Evolutionary conservation across 2,797 vertebrate species (phyloP), one percentile per base, ranked within the genome.

Genomic region (Chaunax sp.): DNA sequence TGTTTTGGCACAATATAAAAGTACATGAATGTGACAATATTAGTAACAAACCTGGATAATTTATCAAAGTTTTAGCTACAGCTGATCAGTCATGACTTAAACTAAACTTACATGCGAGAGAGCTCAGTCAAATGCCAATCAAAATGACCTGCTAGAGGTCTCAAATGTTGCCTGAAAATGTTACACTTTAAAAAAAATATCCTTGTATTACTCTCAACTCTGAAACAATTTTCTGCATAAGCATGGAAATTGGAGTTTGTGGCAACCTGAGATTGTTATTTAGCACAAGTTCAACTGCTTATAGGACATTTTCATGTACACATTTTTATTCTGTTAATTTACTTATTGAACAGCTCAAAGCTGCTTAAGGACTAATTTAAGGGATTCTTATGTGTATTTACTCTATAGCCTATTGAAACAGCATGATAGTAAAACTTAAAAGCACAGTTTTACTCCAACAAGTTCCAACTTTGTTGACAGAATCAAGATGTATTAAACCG

Each of bases 1-100:
- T 23, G 41, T 65, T 14, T 67, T 67, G 44, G 45, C 56, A 55
- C 62, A 64, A 20, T 51, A 41, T 19, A 49, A 58, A 58, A 23
- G 19, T 23, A 19, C n/a, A 41, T 43, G 28, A 64, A 59, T 60
- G 26, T 69, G 43, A 49, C 44, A 13, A 30, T 53, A 25, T 62
- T 52, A 7, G 20, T 46, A 1, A 1, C 7, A n/a, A 13, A 51
- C 19, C 30, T 45, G 28, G 44, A 60, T 22, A 28, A 30, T 3
- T 20, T 7, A 56, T 52, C 33, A 46, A 49, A 67, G 20, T 37
- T 45, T 20, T n/a, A 49, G 16, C 10, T 15, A 18, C 33, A 53
- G 44, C 41, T 9, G 46, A 40, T 71, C 33, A 49, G 13, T 37
- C 22, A 22, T 41, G 49, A 56, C 11, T 75, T 22, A 14, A 5